phyloP scores from a whole-genome alignment of 2,888 invertebrate genomes.

The Caenorhabditis sp. region DNA sequence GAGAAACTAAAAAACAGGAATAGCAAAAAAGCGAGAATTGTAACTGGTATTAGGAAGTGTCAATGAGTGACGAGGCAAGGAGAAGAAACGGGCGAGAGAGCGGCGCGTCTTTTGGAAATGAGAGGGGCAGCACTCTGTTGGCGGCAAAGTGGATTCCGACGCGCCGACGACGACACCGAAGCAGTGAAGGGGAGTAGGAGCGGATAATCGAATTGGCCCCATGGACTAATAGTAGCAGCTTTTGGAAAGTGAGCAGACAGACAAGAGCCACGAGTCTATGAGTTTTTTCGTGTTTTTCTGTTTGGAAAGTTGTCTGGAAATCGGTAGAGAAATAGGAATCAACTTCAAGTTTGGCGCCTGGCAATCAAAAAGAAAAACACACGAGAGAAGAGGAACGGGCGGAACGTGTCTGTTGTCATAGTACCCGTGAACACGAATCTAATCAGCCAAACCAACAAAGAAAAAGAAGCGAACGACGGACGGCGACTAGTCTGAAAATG shows the following conservation, averaged over 20 bases:
- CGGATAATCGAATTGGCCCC: slow-evolving; percentile 55
- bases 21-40: slow-evolving; percentile 12
- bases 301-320: neutral
- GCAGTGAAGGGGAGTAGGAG: slow-evolving; percentile 23
- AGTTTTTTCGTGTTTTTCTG: neutral
- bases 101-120: slow-evolving; percentile 38
- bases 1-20: neutral
- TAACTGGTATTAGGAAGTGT: slow-evolving; percentile 39
- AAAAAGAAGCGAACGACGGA: neutral
- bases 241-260: slow-evolving; percentile 18
- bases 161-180: slow-evolving; percentile 20
- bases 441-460: neutral
- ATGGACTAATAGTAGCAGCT: slow-evolving; percentile 52
- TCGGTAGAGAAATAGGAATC: neutral
- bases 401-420: slow-evolving; percentile 6
- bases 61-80: slow-evolving; percentile 22
- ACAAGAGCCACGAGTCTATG: neutral
- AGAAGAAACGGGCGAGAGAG: neutral
- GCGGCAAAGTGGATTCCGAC: slow-evolving; percentile 46
- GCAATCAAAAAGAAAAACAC: neutral
- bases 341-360: too few species aligned
- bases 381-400: neutral
- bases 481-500: neutral
- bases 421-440: slow-evolving; percentile 1
- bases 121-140: slow-evolving; percentile 31